Evolutionary conservation across 1,140 invertebrate species (phyloP), one percentile per base, ranked within the genome.

Genomic region (Lucilia sericata): DNA sequence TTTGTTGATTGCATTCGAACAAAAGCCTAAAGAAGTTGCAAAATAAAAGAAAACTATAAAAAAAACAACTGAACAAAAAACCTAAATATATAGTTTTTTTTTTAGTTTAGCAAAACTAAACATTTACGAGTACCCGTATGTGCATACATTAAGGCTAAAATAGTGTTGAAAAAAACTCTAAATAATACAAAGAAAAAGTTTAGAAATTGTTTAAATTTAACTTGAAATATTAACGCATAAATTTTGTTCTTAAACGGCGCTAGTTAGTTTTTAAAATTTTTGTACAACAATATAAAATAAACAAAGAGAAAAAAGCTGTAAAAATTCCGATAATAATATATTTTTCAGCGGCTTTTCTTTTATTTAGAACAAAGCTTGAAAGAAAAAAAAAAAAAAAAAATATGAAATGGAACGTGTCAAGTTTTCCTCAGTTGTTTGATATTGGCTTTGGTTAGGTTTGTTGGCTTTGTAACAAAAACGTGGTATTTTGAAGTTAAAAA

Each of bases 1-100:
- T 49, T 47, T 7, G n/a, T 80, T 25, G 76, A 80, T 80, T 80
- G 76, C 76, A 49, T 80, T 80, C 76, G 47, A 80, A 80, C 76
- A 80, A 80, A 80, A 80, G 76, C n/a, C 65, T 60, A 60, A 60
- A 60, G 55, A 60, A 60, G 55, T 60, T 60, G 55, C 55, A 60
- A 60, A 55, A 60, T 60, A 60, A 60, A 60, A 60, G 34, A 42
- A 76, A 78, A 78, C 17, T 42, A 13, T 78, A 9, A 42, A 42
- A 42, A 7, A 36, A 36, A 36, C 36, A 36, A 8, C 36, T 36
- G 8, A 36, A 36, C 36, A 36, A 8, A 4, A 42, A 42, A 42
- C 42, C 10, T 42, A 42, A 8, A 42, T 10, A 42, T 42, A 42
- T 42, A 42, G 7, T 80, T 51, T 80, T 5, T 42, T 49, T 70